A percentile compares a stretch with the other conserved stretches of the same genome.
These are phyloP conservation scores for Hiodon tergisus DNA, from an alignment of 2,113 vertebrate genomes.

Conservation along the genomic window DNA sequence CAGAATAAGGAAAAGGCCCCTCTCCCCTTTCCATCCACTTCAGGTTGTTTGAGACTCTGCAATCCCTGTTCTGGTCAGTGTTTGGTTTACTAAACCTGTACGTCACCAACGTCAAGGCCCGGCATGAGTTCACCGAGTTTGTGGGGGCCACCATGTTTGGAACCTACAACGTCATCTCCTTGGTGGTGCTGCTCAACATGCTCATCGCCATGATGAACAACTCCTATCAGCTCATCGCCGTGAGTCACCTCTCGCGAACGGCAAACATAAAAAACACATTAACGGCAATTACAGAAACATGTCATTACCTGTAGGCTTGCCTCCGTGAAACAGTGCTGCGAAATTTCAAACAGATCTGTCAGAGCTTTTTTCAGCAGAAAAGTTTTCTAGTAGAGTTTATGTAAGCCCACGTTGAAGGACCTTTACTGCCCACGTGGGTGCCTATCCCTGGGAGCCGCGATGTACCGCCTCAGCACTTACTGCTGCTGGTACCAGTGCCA, in stretches of 20 bases:
- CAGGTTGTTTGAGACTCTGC: conserved; percentile 82
- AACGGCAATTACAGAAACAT: too few species aligned
- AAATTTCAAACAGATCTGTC: neutral
- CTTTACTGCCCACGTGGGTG: neutral
- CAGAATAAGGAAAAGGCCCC: neutral
- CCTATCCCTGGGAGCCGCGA: neutral
- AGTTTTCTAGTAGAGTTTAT: conserved; percentile 12
- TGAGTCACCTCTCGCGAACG: conserved; percentile 52
- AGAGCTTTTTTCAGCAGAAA: neutral
- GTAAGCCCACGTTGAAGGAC: conserved; percentile 9
- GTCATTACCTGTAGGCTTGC: neutral
- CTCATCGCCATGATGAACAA: conserved; percentile 92
- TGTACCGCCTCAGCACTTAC: neutral
- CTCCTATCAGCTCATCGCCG: conserved; percentile 84
- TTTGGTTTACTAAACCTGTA: conserved; percentile 81
- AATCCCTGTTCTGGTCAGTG: conserved; percentile 86
- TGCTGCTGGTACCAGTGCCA: neutral
- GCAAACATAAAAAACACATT: too few species aligned
- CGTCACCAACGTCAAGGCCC: conserved; percentile 82
- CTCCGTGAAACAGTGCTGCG: neutral
- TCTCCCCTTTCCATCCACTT: conserved; percentile 11
- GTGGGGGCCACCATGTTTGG: conserved; percentile 86
- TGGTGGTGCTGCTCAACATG: conserved; percentile 85
- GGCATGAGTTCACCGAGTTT: conserved; percentile 82
- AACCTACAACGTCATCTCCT: conserved; percentile 83